Conservation (phyloP, 2,113 vertebrate species). For the Callionymus lyra region DNA sequence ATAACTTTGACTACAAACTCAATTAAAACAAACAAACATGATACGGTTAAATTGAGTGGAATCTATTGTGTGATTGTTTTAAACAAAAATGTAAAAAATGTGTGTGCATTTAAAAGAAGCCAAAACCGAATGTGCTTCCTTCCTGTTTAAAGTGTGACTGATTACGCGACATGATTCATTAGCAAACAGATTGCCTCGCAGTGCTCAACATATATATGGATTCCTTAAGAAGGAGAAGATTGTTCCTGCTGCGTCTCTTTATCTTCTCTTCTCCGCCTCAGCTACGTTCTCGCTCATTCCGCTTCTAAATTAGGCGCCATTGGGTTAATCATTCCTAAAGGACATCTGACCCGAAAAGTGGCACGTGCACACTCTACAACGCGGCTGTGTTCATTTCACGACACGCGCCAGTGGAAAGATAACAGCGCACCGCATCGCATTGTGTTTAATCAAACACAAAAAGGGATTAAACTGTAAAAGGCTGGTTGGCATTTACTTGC, state of each 20-base stretch:
- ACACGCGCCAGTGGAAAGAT: no score
- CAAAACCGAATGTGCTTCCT: slow-evolving; percentile 5
- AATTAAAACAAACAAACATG: no score
- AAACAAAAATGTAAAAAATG: no score
- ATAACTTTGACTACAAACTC: no score
- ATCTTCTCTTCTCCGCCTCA: slow-evolving; percentile 23
- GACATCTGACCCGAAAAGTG: slow-evolving; percentile 42
- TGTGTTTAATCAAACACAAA: no score
- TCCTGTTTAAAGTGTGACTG: slow-evolving; percentile 35
- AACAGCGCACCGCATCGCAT: no score
- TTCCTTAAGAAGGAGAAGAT: slow-evolving; percentile 48
- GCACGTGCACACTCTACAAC: no score
- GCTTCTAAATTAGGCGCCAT: slow-evolving; percentile 65
- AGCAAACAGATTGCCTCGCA: slow-evolving; percentile 63
- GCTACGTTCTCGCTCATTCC: slow-evolving; percentile 32
- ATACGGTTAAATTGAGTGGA: no score
- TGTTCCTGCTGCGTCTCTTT: slow-evolving; percentile 35
- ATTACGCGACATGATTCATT: slow-evolving; percentile 64
- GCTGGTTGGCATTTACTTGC: slow-evolving; percentile 22
- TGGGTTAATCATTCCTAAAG: slow-evolving; percentile 69
- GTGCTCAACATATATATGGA: slow-evolving; percentile 37
- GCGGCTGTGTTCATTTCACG: not conserved
- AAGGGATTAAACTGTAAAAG: slow-evolving; percentile 31
- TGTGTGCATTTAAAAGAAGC: slow-evolving; percentile 7
- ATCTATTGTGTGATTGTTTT: no score